phyloP scores from a whole-genome alignment of 2,113 vertebrate species.

The Bubalus kerabau region DNA sequence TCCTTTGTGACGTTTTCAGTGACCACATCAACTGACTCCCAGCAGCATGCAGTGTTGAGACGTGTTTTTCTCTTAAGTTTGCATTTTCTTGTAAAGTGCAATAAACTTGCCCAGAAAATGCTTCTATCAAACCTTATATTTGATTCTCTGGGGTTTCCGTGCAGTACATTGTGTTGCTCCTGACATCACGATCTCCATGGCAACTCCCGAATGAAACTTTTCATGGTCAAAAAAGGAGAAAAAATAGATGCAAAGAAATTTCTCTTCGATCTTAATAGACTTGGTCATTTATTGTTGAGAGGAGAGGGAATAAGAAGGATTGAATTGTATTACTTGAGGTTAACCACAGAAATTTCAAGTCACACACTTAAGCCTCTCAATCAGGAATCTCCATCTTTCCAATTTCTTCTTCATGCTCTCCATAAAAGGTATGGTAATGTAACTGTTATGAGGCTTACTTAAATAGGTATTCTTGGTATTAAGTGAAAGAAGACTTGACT shows the following conservation, averaged over 20 bases:
- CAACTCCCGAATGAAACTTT: conserved; percentile 41
- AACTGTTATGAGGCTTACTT: not conserved
- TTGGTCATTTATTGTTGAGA: conserved; percentile 41
- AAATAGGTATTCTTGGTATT: not conserved
- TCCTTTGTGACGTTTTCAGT: not conserved
- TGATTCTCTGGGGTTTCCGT: not conserved
- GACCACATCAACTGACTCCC: not conserved
- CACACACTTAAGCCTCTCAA: not conserved
- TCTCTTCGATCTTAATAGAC: conserved; percentile 56
- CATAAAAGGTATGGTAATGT: not conserved
- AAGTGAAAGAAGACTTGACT: not conserved
- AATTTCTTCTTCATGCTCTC: not conserved
- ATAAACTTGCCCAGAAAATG: conserved; percentile 17
- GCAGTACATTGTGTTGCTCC: conserved; percentile 47
- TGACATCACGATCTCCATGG: conserved; percentile 55
- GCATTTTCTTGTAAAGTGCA: conserved; percentile 4
- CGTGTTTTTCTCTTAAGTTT: conserved; percentile 19
- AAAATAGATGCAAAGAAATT: conserved; percentile 63
- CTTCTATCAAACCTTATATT: not conserved
- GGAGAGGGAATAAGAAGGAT: not conserved
- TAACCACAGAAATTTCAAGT: not conserved
- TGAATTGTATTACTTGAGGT: not conserved
- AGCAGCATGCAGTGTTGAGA: not conserved
- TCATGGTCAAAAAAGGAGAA: conserved; percentile 48
- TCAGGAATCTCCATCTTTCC: not conserved